Percentiles rank a stretch among this genome's conserved stretches.
Evolutionary conservation across 1,140 invertebrate species (phyloP).

Genomic region (Apis cerana): DNA sequence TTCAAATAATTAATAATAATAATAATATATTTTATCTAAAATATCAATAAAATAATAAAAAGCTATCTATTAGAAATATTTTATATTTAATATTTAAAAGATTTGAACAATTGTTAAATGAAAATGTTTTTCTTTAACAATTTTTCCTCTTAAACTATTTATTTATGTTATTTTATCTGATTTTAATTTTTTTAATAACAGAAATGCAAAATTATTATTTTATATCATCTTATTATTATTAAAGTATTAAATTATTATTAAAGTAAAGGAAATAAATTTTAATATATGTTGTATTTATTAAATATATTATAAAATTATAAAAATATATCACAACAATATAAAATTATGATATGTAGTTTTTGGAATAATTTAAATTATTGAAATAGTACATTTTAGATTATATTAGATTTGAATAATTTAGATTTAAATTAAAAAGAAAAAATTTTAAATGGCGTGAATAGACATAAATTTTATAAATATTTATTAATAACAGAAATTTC

Average conservation of each 20-base stretch:
- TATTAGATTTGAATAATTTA: neutral
- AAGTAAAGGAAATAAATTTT: neutral
- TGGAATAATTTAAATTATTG: no score
- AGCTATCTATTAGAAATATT: neutral
- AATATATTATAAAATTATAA: neutral
- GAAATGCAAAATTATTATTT: no score
- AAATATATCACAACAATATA: no score
- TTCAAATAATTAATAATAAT: neutral
- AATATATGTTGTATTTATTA: neutral
- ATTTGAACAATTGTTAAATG: no score
- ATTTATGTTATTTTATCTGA: no score
- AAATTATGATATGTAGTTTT: no score
- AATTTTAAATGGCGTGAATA: neutral
- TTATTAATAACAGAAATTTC: neutral
- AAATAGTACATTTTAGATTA: no score
- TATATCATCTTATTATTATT: neutral
- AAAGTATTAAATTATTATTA: no score
- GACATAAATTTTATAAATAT: neutral
- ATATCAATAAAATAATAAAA: neutral
- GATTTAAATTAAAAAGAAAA: neutral
- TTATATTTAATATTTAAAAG: neutral
- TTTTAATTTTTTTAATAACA: no score
- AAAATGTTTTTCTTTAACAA: no score
- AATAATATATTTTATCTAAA: neutral
- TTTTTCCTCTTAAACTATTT: neutral